These are phyloP conservation scores for Noctua fimbriata DNA, from an alignment of 2,888 invertebrate species.

Conservation along the genomic window DNA sequence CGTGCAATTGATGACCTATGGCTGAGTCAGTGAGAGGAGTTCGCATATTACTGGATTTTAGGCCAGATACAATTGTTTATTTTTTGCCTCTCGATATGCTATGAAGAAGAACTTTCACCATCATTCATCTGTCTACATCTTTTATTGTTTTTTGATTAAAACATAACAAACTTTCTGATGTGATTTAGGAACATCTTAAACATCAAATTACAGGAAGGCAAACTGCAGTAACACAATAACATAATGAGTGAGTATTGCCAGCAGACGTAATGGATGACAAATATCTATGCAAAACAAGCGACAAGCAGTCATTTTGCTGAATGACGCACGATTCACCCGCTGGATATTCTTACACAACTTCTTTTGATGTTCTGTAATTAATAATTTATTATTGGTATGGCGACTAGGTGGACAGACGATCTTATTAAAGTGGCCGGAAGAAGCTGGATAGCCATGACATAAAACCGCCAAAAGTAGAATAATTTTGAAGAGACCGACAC, in stretches of 20 bases:
- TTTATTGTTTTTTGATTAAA: no score
- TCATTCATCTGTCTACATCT: no score
- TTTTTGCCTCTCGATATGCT: no score
- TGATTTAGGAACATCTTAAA: neutral
- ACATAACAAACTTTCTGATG: no score
- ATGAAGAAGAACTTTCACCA: no score
- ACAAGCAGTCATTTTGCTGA: neutral
- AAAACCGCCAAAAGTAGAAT: neutral
- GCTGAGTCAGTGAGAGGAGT: no score
- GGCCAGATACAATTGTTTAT: no score
- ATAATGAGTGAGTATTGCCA: neutral
- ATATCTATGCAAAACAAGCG: neutral
- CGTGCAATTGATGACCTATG: no score
- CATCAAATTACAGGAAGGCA: neutral
- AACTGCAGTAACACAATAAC: neutral
- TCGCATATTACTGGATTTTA: no score
- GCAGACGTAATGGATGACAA: neutral
- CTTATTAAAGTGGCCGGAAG: neutral
- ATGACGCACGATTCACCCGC: neutral
- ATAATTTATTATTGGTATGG: neutral
- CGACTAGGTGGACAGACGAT: neutral
- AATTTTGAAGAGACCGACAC: no score
- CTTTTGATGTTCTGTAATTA: neutral
- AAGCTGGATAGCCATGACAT: neutral
- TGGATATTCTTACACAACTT: neutral